Conservation (phyloP, 2,797 vertebrate species). For the Sebastes trivittatus region DNA sequence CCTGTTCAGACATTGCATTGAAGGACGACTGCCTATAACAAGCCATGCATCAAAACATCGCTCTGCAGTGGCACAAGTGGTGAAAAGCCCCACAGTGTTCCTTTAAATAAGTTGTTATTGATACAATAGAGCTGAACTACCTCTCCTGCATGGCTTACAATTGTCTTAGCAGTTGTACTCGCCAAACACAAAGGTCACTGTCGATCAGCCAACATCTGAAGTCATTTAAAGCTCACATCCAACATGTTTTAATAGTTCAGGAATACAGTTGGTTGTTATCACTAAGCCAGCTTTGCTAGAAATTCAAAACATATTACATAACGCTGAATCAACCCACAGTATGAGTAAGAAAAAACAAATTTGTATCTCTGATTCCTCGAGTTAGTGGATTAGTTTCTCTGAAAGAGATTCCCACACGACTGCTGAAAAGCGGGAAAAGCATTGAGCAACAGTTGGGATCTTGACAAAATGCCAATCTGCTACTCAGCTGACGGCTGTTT, state of each 20-base stretch:
- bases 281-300: constrained; percentile 26
- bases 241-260: background rate
- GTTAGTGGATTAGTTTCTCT: constrained; percentile 1
- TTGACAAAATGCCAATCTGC: background rate
- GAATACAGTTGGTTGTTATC: constrained; percentile 28
- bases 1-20: background rate
- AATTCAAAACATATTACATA: constrained; percentile 51
- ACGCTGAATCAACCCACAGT: background rate
- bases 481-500: background rate
- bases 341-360: background rate
- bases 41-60: background rate
- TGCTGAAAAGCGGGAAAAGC: background rate
- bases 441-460: background rate
- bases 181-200: background rate
- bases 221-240: background rate
- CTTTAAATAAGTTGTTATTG: constrained; percentile 1
- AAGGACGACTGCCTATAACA: background rate
- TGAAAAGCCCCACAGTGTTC: background rate
- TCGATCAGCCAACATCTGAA: constrained; percentile 7
- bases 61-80: background rate
- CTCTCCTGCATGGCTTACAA: background rate
- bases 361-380: background rate
- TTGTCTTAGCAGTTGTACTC: background rate
- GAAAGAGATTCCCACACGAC: constrained; percentile 1
- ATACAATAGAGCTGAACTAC: background rate